phyloP scores from a whole-genome alignment of 2,888 invertebrate genomes.

The Trissonchulus sp. region DNA sequence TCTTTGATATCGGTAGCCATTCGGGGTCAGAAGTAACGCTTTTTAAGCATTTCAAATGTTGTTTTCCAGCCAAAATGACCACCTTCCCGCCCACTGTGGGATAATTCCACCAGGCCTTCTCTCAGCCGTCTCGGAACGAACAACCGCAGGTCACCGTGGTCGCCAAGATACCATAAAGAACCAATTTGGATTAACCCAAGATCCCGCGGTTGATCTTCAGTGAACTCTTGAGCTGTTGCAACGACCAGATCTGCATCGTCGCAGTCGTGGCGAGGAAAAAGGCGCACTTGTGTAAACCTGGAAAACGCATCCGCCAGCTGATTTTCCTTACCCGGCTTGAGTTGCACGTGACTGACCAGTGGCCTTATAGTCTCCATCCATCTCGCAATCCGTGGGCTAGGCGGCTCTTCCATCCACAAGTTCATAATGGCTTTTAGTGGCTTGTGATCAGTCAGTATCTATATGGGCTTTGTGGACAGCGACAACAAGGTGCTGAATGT shows the following conservation, averaged over 20 bases:
- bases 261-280: neutral
- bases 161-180: too few relatives aligned
- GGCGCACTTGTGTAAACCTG: neutral
- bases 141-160: too few relatives aligned
- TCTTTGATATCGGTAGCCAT: too few relatives aligned
- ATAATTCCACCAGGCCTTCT: too few relatives aligned
- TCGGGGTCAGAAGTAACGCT: too few relatives aligned
- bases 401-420: neutral
- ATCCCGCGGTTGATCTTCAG: too few relatives aligned
- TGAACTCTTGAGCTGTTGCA: neutral
- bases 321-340: neutral
- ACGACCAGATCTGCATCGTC: neutral
- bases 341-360: neutral
- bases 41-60: too few relatives aligned
- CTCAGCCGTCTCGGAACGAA: too few relatives aligned
- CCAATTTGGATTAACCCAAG: too few relatives aligned
- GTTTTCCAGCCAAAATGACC: too few relatives aligned
- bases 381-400: neutral
- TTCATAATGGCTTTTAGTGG: neutral
- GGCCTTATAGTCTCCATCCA: neutral
- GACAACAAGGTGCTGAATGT: too few relatives aligned
- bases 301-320: neutral
- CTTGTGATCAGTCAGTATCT: neutral
- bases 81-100: too few relatives aligned
- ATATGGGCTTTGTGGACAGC: neutral